These are phyloP conservation scores for Typhlichthys eigenmanni DNA, from an alignment of 2,797 vertebrate species.

Conservation along the genomic window DNA sequence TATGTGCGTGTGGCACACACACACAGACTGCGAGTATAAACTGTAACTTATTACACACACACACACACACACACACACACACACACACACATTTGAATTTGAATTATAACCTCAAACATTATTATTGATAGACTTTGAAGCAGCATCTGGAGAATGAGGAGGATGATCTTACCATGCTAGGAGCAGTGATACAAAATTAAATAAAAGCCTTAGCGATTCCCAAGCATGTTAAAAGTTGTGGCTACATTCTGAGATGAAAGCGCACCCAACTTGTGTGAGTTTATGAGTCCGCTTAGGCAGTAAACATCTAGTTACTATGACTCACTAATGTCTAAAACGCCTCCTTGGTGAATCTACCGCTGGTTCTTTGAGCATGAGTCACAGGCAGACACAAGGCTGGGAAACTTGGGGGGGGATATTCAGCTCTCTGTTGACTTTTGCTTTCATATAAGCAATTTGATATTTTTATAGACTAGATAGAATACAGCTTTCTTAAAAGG, in stretches of 20 bases:
- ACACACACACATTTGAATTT: conserved; percentile 8
- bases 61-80: not conserved
- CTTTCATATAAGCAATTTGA: conserved; percentile 7
- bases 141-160: conserved; percentile 39
- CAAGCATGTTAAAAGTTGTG: conserved; percentile 47
- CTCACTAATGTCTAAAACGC: conserved; percentile 56
- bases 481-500: not conserved
- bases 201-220: conserved; percentile 42
- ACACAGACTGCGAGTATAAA: conserved; percentile 37
- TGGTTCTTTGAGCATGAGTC: conserved; percentile 48
- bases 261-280: conserved; percentile 51
- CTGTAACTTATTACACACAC: conserved; percentile 14
- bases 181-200: conserved; percentile 46
- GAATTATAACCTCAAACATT: conserved; percentile 4
- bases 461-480: not conserved
- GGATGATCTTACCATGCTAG: conserved; percentile 54
- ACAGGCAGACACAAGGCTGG: conserved; percentile 7
- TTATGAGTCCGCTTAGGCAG: conserved; percentile 29
- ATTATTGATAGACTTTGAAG: conserved; percentile 36
- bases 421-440: conserved; percentile 18
- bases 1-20: not conserved
- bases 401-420: not conserved
- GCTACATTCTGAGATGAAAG: conserved; percentile 36
- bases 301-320: conserved; percentile 55
- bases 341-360: conserved; percentile 30